Conservation (phyloP, 2,113 vertebrate genomes). For the Pomatorhinus ruficollis region DNA sequence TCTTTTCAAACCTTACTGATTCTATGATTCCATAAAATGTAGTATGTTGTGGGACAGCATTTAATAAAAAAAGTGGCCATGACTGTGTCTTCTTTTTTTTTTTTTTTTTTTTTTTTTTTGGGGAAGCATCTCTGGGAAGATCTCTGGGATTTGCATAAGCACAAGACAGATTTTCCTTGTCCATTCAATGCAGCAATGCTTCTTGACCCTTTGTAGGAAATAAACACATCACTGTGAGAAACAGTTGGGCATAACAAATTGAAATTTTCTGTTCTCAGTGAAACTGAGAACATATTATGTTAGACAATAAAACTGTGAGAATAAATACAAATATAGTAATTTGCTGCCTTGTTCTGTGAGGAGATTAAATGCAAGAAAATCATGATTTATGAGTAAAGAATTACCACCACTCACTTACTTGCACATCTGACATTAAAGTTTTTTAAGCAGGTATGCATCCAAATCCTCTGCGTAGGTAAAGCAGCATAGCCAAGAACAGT, state of each 20-base stretch:
- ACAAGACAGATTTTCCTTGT: background rate
- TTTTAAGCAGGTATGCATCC: background rate
- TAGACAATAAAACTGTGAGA: background rate
- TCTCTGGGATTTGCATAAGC: background rate
- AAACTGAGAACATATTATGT: background rate
- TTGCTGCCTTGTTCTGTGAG: background rate
- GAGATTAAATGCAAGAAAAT: background rate
- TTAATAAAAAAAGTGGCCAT: background rate
- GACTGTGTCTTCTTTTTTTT: background rate
- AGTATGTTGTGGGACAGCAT: too few species aligned
- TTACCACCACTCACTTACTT: background rate
- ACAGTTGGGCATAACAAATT: background rate
- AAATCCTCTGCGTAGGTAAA: background rate
- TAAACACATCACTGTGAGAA: background rate
- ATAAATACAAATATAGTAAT: background rate
- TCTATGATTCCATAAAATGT: background rate
- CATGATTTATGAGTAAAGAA: background rate
- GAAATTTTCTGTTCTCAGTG: background rate
- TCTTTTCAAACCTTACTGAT: background rate
- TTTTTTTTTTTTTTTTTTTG: background rate
- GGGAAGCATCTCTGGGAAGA: background rate
- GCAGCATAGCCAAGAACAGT: background rate
- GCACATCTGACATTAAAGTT: background rate
- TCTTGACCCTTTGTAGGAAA: background rate
- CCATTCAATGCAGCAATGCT: background rate